These are phyloP conservation scores for Agrochola lychnidis DNA, from an alignment of 2,888 invertebrate genomes.

Conservation along the genomic window DNA sequence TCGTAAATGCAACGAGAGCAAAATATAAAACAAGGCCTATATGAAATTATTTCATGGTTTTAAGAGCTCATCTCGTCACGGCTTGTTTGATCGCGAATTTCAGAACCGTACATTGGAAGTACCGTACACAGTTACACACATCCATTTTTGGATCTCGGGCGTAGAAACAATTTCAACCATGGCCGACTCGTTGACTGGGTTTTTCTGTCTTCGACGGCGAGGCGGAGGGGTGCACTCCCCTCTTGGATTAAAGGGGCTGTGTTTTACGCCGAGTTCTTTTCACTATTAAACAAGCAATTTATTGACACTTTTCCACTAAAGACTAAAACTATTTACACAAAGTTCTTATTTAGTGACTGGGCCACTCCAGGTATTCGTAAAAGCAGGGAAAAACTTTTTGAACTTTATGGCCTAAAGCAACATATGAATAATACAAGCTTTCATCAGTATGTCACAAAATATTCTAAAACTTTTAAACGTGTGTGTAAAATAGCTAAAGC, in stretches of 20 bases:
- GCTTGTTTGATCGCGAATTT: conserved; percentile 35
- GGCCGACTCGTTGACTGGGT: not conserved
- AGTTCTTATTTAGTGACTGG: too few relatives aligned
- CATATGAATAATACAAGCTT: too few relatives aligned
- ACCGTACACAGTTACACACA: not conserved
- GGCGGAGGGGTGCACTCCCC: not conserved
- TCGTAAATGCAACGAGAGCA: conserved; percentile 12
- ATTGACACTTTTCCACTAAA: too few relatives aligned
- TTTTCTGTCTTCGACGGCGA: not conserved
- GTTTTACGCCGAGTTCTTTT: too few relatives aligned
- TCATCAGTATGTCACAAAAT: too few relatives aligned
- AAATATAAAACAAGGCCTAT: not conserved
- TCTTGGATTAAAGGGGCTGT: not conserved
- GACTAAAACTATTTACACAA: too few relatives aligned
- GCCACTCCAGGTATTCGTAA: too few relatives aligned
- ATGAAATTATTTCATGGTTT: conserved; percentile 27
- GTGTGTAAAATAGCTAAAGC: too few relatives aligned
- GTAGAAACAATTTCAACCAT: not conserved
- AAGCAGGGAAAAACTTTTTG: too few relatives aligned
- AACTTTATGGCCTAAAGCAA: too few relatives aligned
- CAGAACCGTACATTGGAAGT: conserved; percentile 15
- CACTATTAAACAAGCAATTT: too few relatives aligned
- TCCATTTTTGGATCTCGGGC: not conserved
- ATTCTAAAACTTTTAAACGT: too few relatives aligned
- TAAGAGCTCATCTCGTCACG: conserved; percentile 30